phyloP scores from a whole-genome alignment of 2,113 vertebrate species.

The Corythaixoides concolor region DNA sequence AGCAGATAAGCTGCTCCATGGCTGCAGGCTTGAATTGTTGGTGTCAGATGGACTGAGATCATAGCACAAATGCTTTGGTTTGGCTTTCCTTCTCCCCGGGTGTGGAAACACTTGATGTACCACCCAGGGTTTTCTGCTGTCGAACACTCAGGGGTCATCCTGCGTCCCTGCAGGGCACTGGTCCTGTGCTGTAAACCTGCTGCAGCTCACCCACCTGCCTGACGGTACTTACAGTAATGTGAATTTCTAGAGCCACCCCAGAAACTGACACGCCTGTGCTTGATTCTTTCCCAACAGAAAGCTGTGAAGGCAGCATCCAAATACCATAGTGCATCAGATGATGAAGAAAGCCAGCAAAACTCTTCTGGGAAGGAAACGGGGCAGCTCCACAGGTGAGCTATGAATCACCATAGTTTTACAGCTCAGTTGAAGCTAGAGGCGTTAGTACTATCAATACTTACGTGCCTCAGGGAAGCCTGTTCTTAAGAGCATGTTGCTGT shows the following conservation, averaged over 20 bases:
- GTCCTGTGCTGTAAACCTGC: not conserved
- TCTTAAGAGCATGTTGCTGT: not conserved
- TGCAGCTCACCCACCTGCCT: not conserved
- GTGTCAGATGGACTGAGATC: accelerated
- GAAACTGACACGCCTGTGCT: not conserved
- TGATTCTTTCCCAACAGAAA: constrained; percentile 76
- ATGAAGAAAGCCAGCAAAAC: constrained; percentile 84
- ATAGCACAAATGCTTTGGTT: not conserved
- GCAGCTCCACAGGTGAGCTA: constrained; percentile 84
- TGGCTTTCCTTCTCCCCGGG: not conserved
- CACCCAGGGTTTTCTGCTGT: not conserved
- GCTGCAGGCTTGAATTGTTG: not conserved
- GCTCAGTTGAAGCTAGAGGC: not conserved
- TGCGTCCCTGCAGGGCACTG: not conserved
- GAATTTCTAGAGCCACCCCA: not conserved
- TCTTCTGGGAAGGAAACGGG: constrained; percentile 77
- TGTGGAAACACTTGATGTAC: not conserved
- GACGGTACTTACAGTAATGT: accelerated
- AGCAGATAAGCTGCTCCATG: not conserved
- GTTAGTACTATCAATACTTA: not conserved
- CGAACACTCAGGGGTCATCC: not conserved
- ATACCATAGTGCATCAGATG: constrained; percentile 82
- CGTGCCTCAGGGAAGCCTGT: not conserved
- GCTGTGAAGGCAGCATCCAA: constrained; percentile 85
- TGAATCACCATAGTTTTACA: not conserved